A percentile compares a stretch with the other conserved stretches of the same genome.
These are phyloP conservation scores for Diaperis boleti DNA, from an alignment of 2,888 invertebrate species.

Conservation along the genomic window DNA sequence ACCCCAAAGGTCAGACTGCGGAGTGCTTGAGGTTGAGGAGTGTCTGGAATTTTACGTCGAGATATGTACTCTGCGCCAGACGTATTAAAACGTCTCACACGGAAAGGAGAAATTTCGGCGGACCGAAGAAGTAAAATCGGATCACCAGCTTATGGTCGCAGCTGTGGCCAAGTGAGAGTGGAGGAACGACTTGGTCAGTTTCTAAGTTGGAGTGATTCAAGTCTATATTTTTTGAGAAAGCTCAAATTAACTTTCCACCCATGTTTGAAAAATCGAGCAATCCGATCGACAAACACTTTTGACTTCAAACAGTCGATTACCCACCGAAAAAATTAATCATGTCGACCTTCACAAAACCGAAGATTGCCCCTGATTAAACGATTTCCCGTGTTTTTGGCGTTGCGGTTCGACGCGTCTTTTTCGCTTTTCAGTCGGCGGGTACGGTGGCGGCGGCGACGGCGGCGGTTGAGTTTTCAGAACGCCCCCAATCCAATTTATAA, in stretches of 20 bases:
- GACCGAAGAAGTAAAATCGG: too few species aligned
- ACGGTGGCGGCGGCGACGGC: not conserved
- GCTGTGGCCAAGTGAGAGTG: too few species aligned
- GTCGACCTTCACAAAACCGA: too few species aligned
- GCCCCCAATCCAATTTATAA: constrained; percentile 35
- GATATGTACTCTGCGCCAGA: not conserved
- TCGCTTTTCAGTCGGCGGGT: not conserved
- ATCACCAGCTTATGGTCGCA: too few species aligned
- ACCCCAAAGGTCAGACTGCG: constrained; percentile 9
- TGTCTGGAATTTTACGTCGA: constrained; percentile 1
- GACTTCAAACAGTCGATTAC: not conserved
- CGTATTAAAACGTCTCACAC: not conserved
- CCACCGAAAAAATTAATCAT: not conserved
- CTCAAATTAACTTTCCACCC: too few species aligned
- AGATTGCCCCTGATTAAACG: constrained; percentile 8
- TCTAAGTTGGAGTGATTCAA: too few species aligned
- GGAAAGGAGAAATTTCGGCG: not conserved
- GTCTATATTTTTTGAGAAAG: too few species aligned
- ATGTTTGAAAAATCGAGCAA: not conserved
- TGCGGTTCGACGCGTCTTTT: constrained; percentile 6
- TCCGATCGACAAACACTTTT: not conserved
- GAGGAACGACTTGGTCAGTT: too few species aligned
- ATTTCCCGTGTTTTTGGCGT: not conserved
- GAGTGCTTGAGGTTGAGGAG: constrained; percentile 7
- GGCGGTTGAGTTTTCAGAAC: constrained; percentile 11